Evolutionary conservation across 2,888 invertebrate genomes (phyloP).

Genomic region (Kryphioiulus occultus): DNA sequence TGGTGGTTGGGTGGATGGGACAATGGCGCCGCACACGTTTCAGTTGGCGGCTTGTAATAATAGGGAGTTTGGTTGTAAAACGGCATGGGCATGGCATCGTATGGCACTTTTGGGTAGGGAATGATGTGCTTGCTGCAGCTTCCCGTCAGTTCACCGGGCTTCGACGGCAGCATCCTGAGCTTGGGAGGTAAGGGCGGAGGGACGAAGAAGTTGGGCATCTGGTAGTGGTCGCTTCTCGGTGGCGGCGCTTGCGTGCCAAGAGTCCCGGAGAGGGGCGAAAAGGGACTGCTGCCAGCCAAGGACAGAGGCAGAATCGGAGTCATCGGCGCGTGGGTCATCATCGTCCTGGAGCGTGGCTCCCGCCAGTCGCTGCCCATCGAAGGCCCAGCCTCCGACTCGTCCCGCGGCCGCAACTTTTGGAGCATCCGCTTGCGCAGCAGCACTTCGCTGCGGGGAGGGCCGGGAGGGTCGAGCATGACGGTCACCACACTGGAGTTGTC

Average conservation of each 20-base stretch:
- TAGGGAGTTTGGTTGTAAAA: background rate
- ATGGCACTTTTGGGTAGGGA: too few species aligned
- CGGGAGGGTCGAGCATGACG: constrained; percentile 88
- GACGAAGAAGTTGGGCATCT: background rate
- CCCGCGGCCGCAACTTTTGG: constrained; percentile 50
- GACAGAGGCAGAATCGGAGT: background rate
- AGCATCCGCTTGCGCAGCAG: constrained; percentile 51
- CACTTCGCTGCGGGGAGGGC: constrained; percentile 71
- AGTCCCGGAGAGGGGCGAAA: background rate
- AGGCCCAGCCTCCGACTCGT: constrained; percentile 44
- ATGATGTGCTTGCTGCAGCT: too few species aligned
- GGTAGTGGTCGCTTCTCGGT: background rate
- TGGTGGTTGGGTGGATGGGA: background rate
- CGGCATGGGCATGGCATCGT: too few species aligned
- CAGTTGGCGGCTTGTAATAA: background rate
- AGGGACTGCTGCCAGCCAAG: background rate
- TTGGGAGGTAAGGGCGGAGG: constrained; percentile 16
- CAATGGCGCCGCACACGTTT: background rate
- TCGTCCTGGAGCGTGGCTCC: constrained; percentile 49
- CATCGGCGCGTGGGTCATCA: too few species aligned
- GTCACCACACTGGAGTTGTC: constrained; percentile 96
- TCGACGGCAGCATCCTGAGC: background rate
- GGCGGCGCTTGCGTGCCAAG: background rate
- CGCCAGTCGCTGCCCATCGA: constrained; percentile 35
- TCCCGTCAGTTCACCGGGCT: too few species aligned